phyloP scores from a whole-genome alignment of 2,888 invertebrate species.

The Galeruca laticollis region DNA sequence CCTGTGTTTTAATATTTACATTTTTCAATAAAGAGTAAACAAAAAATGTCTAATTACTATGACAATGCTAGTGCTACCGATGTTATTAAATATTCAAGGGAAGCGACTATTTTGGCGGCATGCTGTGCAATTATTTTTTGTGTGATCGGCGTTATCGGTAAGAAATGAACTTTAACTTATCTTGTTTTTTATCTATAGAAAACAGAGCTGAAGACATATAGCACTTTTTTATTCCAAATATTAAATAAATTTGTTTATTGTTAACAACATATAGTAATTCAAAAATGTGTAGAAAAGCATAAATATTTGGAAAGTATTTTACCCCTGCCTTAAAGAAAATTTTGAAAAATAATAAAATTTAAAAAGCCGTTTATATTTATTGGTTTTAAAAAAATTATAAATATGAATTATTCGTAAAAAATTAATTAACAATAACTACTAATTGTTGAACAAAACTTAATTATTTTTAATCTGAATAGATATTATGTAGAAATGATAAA shows the following conservation, averaged over 20 bases:
- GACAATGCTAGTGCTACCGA: slow-evolving; percentile 23
- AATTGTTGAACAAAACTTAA: too few species aligned
- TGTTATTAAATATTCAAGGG: slow-evolving; percentile 73
- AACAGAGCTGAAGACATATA: not conserved
- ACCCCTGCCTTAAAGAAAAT: too few species aligned
- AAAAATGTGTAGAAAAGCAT: too few species aligned
- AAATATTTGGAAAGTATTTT: too few species aligned
- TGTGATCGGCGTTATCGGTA: slow-evolving; percentile 83
- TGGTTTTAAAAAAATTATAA: too few species aligned
- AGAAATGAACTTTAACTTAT: slow-evolving; percentile 56
- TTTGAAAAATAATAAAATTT: too few species aligned
- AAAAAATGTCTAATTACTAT: slow-evolving; percentile 33
- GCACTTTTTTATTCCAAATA: not conserved
- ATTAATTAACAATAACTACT: too few species aligned
- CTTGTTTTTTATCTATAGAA: slow-evolving; percentile 28
- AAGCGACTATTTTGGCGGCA: slow-evolving; percentile 82
- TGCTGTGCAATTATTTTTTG: slow-evolving; percentile 84
- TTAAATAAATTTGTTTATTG: not conserved
- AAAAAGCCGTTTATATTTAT: too few species aligned
- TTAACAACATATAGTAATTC: too few species aligned
- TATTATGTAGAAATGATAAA: too few species aligned
- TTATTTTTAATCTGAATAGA: too few species aligned
- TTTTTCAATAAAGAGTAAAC: slow-evolving; percentile 15
- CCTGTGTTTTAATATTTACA: slow-evolving; percentile 22
- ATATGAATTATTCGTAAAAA: too few species aligned